Percentiles rank a stretch among this genome's conserved stretches.
phyloP scores from a whole-genome alignment of 2,888 invertebrate genomes.

The Patella ulyssiponensis region DNA sequence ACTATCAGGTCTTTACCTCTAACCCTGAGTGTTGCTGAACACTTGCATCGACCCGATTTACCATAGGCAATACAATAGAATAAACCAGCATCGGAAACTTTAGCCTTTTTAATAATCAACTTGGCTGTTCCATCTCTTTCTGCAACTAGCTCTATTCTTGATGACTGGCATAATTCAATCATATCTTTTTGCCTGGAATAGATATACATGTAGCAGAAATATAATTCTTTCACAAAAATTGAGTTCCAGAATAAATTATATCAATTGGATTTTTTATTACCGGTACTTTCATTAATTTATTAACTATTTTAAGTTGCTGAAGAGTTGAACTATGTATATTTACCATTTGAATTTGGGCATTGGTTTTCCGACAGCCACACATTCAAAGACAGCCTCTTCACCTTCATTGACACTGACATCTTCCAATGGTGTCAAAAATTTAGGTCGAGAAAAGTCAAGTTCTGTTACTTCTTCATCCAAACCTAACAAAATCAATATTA shows the following conservation, averaged over 20 bases:
- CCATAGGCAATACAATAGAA: constrained; percentile 94
- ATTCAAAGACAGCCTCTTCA: constrained; percentile 64
- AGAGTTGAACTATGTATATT: constrained; percentile 19
- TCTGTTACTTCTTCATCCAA: neutral
- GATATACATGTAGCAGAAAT: neutral
- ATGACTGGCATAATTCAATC: constrained; percentile 49
- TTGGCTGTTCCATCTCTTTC: constrained; percentile 87
- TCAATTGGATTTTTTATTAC: no score
- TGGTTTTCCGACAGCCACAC: constrained; percentile 65
- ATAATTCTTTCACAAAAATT: neutral
- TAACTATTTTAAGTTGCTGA: no score
- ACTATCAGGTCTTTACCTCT: constrained; percentile 51
- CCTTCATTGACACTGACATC: constrained; percentile 66
- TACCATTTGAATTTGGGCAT: constrained; percentile 69
- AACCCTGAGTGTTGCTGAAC: constrained; percentile 64
- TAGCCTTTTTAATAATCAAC: constrained; percentile 87
- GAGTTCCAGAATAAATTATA: neutral
- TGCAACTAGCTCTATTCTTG: constrained; percentile 85
- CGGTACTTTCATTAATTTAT: no score
- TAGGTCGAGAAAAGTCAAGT: constrained; percentile 51
- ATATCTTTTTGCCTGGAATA: constrained; percentile 63
- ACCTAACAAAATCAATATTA: neutral
- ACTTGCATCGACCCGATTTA: constrained; percentile 83
- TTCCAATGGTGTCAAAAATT: constrained; percentile 58
- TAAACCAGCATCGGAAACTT: constrained; percentile 84